A percentile compares a stretch with the other conserved stretches of the same genome.
Evolutionary conservation across 2,888 invertebrate species (phyloP).

Genomic region (Limnephilus lunatus): DNA sequence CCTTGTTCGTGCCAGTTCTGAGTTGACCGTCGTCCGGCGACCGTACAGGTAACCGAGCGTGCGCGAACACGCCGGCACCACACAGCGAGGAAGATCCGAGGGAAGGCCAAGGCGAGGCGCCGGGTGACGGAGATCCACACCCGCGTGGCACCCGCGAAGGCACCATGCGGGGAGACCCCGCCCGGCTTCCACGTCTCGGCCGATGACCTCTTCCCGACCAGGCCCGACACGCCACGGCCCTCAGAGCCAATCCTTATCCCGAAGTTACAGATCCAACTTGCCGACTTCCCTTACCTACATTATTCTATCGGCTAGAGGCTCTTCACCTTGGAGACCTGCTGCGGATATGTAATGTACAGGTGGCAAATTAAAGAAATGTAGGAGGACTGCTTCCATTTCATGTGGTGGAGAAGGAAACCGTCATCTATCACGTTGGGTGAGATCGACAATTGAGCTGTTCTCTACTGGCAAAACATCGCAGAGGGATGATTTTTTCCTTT

Average conservation of each 20-base stretch:
- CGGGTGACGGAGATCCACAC: slow-evolving; percentile 70
- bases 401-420: too few relatives aligned
- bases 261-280: slow-evolving; percentile 82
- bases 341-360: too few relatives aligned
- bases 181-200: slow-evolving; percentile 64
- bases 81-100: slow-evolving; percentile 70
- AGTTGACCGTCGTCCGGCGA: slow-evolving; percentile 77
- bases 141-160: slow-evolving; percentile 56
- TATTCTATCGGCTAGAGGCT: slow-evolving; percentile 83
- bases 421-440: too few relatives aligned
- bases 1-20: slow-evolving; percentile 82
- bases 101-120: slow-evolving; percentile 71
- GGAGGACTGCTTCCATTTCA: too few relatives aligned
- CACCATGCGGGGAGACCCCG: slow-evolving; percentile 47
- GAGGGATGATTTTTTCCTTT: too few relatives aligned
- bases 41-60: slow-evolving; percentile 70
- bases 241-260: slow-evolving; percentile 87
- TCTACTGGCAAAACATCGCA: too few relatives aligned
- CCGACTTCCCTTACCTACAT: slow-evolving; percentile 84
- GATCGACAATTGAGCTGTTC: too few relatives aligned
- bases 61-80: slow-evolving; percentile 66
- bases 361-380: too few relatives aligned
- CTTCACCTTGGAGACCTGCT: slow-evolving; percentile 85
- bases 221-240: slow-evolving; percentile 80
- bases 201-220: slow-evolving; percentile 71